Base-by-base conservation (phyloP, 1,140 invertebrate genomes). In the Tribolium castaneum region DNA sequence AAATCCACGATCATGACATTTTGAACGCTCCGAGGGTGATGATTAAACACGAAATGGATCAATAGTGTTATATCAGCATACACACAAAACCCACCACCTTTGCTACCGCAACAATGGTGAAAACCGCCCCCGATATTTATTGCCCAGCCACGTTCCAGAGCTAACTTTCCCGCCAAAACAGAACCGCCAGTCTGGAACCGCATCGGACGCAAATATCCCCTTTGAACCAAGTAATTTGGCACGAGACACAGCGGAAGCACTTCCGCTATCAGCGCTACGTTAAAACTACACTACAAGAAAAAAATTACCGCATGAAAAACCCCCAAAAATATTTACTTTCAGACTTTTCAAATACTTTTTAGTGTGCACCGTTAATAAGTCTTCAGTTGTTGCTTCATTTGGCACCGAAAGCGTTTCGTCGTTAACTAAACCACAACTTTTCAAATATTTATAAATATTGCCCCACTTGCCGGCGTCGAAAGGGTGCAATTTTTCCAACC, bases 61-160 rank as follows among this genome's bases (percentile, higher is more conserved):
- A 95, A 87, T 45, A 97, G 85, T 0, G 94, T 95, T 35, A 97
- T 96, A 86, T 97, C 96, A 6, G 95, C 95, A 87, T 97, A 97
- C 0, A 93, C 90, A 88, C 95, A 97, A 87, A 97, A 97, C 2
- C 96, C 96, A 3, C 94, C 95, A 1, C 95, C 95, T 77, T 88
- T 87, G 35, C 91, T 87, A 2, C 89, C 88, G 76, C 91, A 92
- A 85, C 94, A 96, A 85, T 97, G 95, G 86, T 95, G 94, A 85
- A 95, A 95, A 2, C 96, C 96, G 35, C 96, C 96, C 3, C 96
- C 96, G n/a, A 97, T 90, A 86, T 97, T 97, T 39, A 97, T 94
- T 0, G 95, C 92, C 95, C 95, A 97, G 0, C 94, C 94, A 52
- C 92, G 84, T 78, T 96, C 92, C 35, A 96, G 56, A 1, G 95